Evolutionary conservation across 2,797 vertebrate species (phyloP).

Genomic region (Acrossocheilus wenchowensis): DNA sequence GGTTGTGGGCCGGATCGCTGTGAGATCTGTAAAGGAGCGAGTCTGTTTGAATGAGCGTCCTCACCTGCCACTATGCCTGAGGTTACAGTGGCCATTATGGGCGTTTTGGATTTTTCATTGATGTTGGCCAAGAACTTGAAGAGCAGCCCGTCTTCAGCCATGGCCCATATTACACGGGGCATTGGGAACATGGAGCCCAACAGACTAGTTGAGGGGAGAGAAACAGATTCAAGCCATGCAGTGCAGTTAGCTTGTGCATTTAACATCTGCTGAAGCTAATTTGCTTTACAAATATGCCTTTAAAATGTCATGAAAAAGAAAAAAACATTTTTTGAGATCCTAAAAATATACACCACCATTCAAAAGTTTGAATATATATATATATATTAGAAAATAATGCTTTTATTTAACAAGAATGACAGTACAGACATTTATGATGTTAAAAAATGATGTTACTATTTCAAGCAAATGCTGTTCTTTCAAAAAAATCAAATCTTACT

Average conservation of each 20-base stretch:
- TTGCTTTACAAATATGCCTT: not conserved
- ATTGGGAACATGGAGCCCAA: conserved; percentile 97
- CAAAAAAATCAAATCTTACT: not conserved
- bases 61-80: conserved; percentile 92
- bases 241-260: conserved; percentile 10
- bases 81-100: conserved; percentile 87
- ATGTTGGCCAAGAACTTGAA: conserved; percentile 90
- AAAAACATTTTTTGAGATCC: not conserved
- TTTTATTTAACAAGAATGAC: not conserved
- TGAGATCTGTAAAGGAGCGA: conserved; percentile 19
- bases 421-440: not conserved
- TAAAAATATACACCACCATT: not conserved
- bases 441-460: not conserved
- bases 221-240: conserved; percentile 59
- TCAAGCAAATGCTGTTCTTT: not conserved
- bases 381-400: no score
- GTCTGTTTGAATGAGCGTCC: conserved; percentile 59
- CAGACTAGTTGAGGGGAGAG: conserved; percentile 75
- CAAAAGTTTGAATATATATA: not conserved
- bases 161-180: conserved; percentile 96
- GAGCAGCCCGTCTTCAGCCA: conserved; percentile 96
- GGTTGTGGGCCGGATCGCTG: not conserved
- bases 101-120: conserved; percentile 88
- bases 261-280: not conserved
- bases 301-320: not conserved